phyloP scores from a whole-genome alignment of 2,888 invertebrate genomes.

The Heteropelma amictum region DNA sequence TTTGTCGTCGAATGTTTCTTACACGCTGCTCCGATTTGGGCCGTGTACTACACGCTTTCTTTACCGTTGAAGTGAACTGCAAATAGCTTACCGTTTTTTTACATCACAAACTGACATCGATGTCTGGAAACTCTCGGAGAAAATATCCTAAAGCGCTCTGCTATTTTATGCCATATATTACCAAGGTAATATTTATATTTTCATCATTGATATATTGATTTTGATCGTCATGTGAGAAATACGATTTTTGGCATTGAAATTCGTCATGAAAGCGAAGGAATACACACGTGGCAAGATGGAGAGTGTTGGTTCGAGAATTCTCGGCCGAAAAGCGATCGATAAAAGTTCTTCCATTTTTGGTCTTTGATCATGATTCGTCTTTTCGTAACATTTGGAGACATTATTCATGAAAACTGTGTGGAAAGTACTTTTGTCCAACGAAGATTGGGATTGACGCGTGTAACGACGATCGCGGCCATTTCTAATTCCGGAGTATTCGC shows the following conservation, averaged over 20 bases:
- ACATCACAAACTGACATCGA: conserved; percentile 3
- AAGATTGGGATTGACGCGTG: not conserved
- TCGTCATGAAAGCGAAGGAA: too few relatives aligned
- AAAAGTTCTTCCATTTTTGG: too few relatives aligned
- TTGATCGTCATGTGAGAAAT: too few relatives aligned
- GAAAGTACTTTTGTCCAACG: too few relatives aligned
- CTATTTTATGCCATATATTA: too few relatives aligned
- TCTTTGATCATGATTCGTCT: not conserved
- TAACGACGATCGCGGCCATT: not conserved
- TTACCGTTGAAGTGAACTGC: not conserved
- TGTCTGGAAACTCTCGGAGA: not conserved
- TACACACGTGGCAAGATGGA: too few relatives aligned
- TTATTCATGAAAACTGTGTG: too few relatives aligned
- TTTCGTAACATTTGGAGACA: not conserved
- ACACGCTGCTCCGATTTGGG: not conserved
- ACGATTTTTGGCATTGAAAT: too few relatives aligned
- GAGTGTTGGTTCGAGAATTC: not conserved
- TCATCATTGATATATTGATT: too few relatives aligned
- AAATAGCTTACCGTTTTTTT: not conserved
- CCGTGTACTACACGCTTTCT: not conserved
- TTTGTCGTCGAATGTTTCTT: conserved; percentile 6
- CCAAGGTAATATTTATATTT: too few relatives aligned
- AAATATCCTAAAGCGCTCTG: too few relatives aligned
- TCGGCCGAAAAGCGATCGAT: too few relatives aligned
- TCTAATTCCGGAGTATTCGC: not conserved